Evolutionary conservation across 2,888 invertebrate genomes (phyloP).

Genomic region (Brachyptera putata): DNA sequence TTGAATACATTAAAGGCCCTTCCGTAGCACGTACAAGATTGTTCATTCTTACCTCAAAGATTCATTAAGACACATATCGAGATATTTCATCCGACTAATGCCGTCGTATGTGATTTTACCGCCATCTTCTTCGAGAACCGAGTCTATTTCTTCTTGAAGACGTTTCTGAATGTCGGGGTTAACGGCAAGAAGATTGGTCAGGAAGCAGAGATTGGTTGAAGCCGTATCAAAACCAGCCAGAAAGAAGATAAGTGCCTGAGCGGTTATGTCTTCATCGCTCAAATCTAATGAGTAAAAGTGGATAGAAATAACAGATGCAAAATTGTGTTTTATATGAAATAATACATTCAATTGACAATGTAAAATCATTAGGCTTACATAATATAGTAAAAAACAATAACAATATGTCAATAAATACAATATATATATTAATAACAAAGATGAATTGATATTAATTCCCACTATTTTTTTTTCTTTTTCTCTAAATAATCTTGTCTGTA

Average conservation of each 20-base stretch:
- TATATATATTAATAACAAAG: too few relatives aligned
- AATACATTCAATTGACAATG: too few relatives aligned
- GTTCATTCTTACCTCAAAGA: slow-evolving; percentile 37
- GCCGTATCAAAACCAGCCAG: slow-evolving; percentile 53
- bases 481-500: too few relatives aligned
- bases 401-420: too few relatives aligned
- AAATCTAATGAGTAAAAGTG: slow-evolving; percentile 25
- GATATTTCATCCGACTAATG: slow-evolving; percentile 42
- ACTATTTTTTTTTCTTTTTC: too few relatives aligned
- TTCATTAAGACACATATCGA: slow-evolving; percentile 50
- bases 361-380: too few relatives aligned
- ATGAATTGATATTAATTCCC: too few relatives aligned
- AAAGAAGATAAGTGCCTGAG: slow-evolving; percentile 47
- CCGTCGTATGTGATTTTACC: slow-evolving; percentile 41
- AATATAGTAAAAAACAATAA: too few relatives aligned
- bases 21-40: too few relatives aligned
- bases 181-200: slow-evolving; percentile 41
- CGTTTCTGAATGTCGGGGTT: slow-evolving; percentile 55
- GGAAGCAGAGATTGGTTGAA: slow-evolving; percentile 43
- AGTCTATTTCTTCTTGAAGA: slow-evolving; percentile 52
- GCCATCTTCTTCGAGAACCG: slow-evolving; percentile 45
- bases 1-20: too few relatives aligned
- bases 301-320: too few relatives aligned
- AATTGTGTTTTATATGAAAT: too few relatives aligned
- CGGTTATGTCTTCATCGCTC: slow-evolving; percentile 42